phyloP scores from a whole-genome alignment of 2,888 invertebrate species.

The Theretra japonica region DNA sequence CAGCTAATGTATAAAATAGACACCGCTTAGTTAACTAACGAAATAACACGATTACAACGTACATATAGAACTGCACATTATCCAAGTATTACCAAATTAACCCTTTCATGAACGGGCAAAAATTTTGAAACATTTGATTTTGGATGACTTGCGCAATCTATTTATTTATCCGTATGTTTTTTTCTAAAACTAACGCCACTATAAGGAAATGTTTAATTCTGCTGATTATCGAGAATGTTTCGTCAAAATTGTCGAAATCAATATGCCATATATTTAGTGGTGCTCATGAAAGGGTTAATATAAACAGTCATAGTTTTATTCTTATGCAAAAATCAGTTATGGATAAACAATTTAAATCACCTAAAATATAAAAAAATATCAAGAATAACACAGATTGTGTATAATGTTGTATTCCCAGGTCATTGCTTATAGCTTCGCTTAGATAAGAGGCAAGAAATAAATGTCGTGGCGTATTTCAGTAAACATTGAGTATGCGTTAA shows the following conservation, averaged over 20 bases:
- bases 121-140: too few species aligned
- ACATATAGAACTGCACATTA: neutral
- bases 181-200: too few species aligned
- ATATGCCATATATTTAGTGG: too few species aligned
- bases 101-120: too few species aligned
- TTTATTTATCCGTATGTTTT: too few species aligned
- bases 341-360: neutral
- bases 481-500: conserved; percentile 3
- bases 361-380: neutral
- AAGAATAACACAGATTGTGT: neutral
- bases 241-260: too few species aligned
- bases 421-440: neutral
- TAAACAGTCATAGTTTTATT: neutral
- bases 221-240: too few species aligned
- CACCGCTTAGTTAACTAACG: neutral
- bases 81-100: neutral
- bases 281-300: neutral
- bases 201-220: too few species aligned
- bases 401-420: neutral
- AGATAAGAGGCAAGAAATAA: conserved; percentile 8
- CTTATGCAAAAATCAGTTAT: neutral
- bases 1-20: neutral
- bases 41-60: conserved; percentile 8
- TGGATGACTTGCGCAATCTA: too few species aligned
- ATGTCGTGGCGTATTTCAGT: neutral